phyloP scores from a whole-genome alignment of 2,797 vertebrate genomes.

The Neomorphus geoffroyi region DNA sequence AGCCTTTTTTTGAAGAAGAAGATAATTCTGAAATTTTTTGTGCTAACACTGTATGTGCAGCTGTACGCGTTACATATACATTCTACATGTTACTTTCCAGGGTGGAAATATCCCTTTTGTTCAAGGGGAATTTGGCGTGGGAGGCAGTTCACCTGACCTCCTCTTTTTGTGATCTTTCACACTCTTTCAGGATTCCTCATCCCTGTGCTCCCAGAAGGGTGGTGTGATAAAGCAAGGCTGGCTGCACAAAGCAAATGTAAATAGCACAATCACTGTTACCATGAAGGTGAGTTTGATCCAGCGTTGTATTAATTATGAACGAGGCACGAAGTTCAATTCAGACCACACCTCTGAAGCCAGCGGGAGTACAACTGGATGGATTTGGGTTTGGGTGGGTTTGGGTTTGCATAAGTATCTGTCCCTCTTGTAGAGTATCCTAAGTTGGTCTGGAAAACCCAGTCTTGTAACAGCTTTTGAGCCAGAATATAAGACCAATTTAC shows the following conservation, averaged over 20 bases:
- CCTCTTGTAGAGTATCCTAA: background rate
- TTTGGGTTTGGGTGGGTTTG: background rate
- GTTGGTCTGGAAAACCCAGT: background rate
- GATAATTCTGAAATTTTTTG: background rate
- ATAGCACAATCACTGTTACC: conserved; percentile 96
- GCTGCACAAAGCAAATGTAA: conserved; percentile 97
- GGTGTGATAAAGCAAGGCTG: conserved; percentile 97
- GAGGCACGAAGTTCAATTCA: background rate
- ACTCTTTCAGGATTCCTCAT: conserved; percentile 86
- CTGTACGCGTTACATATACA: background rate
- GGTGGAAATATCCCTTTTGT: background rate
- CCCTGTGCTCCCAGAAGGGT: conserved; percentile 93
- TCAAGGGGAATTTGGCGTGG: background rate
- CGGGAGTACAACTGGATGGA: rapidly evolving
- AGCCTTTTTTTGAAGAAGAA: background rate
- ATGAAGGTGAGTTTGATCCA: conserved; percentile 88
- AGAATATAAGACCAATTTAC: too few species aligned
- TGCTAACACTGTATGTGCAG: rapidly evolving
- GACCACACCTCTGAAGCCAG: background rate
- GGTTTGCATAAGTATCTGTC: background rate
- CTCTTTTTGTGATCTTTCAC: background rate
- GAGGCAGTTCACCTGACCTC: background rate
- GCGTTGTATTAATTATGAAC: rapidly evolving
- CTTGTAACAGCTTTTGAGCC: background rate
- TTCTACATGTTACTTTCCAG: background rate